phyloP scores from a whole-genome alignment of 2,113 vertebrate genomes.

The Poeciliopsis occidentalis region DNA sequence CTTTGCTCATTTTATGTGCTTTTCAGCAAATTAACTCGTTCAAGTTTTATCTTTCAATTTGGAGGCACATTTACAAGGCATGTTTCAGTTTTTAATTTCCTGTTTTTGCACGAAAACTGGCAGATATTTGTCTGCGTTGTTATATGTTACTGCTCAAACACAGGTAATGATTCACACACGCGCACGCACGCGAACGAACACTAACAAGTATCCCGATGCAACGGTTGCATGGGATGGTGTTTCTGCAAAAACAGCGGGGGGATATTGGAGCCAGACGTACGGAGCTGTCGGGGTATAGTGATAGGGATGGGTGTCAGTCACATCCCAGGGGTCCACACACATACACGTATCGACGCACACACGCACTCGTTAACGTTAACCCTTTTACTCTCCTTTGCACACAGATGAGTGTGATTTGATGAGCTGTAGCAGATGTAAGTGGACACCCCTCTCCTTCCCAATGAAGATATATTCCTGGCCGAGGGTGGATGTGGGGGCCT shows the following conservation, averaged over 20 bases:
- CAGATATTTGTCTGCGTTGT: background rate
- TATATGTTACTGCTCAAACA: conserved; percentile 18
- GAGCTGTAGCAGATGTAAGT: conserved; percentile 74
- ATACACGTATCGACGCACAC: conserved; percentile 31
- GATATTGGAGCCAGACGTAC: conserved; percentile 82
- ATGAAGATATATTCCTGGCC: conserved; percentile 83
- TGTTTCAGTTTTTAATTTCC: conserved; percentile 47
- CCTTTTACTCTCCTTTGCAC: conserved; percentile 39
- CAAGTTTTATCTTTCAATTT: conserved; percentile 25
- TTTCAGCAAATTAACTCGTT: background rate
- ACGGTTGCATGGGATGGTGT: conserved; percentile 71
- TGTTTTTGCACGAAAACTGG: conserved; percentile 29
- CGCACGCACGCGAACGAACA: background rate
- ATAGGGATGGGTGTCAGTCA: conserved; percentile 80
- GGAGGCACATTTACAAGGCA: conserved; percentile 21
- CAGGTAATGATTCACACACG: conserved; percentile 7
- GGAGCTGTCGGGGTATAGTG: conserved; percentile 75
- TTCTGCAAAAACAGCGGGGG: conserved; percentile 72
- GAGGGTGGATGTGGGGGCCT: conserved; percentile 75
- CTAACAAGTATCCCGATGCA: conserved; percentile 66
- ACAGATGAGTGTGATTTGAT: conserved; percentile 78
- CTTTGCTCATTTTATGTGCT: background rate
- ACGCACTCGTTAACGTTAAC: conserved; percentile 36
- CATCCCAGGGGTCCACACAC: conserved; percentile 65
- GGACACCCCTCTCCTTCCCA: conserved; percentile 74